Percentiles rank a stretch among this genome's conserved stretches.
Conservation (phyloP, 2,888 invertebrate genomes). For the Panorpa germanica region DNA sequence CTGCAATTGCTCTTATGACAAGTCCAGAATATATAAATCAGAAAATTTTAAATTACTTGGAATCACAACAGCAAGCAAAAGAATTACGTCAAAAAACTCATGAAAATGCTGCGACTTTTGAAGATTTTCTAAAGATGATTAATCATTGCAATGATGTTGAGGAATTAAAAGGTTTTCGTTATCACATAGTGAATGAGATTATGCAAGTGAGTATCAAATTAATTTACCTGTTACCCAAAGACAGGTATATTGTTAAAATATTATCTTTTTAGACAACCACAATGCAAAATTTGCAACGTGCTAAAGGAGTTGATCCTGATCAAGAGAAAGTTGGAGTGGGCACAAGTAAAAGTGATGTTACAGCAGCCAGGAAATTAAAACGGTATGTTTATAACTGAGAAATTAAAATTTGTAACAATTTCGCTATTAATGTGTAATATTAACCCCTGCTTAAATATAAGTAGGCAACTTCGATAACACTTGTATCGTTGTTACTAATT, state of each 20-base stretch:
- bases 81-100: constrained; percentile 66
- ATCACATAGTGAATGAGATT: constrained; percentile 74
- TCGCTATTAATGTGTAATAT: no score
- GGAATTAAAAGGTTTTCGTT: constrained; percentile 66
- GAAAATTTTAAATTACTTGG: constrained; percentile 65
- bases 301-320: constrained; percentile 56
- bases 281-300: constrained; percentile 71
- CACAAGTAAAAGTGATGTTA: constrained; percentile 53
- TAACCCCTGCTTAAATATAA: no score
- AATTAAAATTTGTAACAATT: no score
- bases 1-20: constrained; percentile 64
- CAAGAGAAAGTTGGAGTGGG: constrained; percentile 25
- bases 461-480: no score
- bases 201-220: no score
- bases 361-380: constrained; percentile 64
- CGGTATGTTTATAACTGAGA: no score
- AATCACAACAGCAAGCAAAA: constrained; percentile 58
- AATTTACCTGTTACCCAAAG: no score
- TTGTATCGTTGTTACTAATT: no score
- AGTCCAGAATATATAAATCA: constrained; percentile 86
- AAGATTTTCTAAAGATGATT: constrained; percentile 73
- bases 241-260: no score
- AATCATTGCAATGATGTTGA: constrained; percentile 64
- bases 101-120: constrained; percentile 76
- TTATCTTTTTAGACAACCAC: no score